Conservation (phyloP, 1,140 invertebrate species). For the Lucilia cuprina region DNA sequence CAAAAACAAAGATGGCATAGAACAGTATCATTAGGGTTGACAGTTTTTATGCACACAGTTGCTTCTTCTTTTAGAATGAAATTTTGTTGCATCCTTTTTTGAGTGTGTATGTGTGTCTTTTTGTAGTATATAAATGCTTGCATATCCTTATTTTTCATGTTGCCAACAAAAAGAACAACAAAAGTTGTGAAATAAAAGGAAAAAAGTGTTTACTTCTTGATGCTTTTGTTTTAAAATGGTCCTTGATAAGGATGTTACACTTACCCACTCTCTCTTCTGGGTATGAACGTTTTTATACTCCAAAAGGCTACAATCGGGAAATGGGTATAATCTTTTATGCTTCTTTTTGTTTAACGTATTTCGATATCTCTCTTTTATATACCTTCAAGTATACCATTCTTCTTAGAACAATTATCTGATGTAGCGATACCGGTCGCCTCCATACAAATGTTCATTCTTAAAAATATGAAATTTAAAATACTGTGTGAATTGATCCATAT, state of each 20-base stretch:
- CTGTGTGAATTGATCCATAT: too few relatives aligned
- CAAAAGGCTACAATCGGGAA: too few relatives aligned
- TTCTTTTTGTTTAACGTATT: too few relatives aligned
- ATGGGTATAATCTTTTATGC: too few relatives aligned
- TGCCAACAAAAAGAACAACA: neutral
- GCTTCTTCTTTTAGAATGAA: neutral
- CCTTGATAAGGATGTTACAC: slow-evolving; percentile 29
- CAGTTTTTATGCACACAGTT: neutral
- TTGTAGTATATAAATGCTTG: neutral
- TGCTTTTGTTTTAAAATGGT: slow-evolving; percentile 19
- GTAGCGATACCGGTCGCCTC: too few relatives aligned
- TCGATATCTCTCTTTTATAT: too few relatives aligned
- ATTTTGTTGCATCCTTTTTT: neutral
- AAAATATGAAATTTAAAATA: too few relatives aligned
- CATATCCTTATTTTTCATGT: neutral
- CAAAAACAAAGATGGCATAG: neutral
- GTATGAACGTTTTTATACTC: too few relatives aligned
- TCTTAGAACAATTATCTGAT: too few relatives aligned
- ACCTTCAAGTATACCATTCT: too few relatives aligned
- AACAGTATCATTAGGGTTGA: slow-evolving; percentile 29
- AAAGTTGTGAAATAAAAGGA: neutral
- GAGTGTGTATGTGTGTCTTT: neutral
- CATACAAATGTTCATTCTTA: too few relatives aligned
- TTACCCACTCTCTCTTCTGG: neutral
- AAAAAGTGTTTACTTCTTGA: slow-evolving; percentile 18